phyloP scores from a whole-genome alignment of 2,888 invertebrate genomes.

The Fragum sueziense region DNA sequence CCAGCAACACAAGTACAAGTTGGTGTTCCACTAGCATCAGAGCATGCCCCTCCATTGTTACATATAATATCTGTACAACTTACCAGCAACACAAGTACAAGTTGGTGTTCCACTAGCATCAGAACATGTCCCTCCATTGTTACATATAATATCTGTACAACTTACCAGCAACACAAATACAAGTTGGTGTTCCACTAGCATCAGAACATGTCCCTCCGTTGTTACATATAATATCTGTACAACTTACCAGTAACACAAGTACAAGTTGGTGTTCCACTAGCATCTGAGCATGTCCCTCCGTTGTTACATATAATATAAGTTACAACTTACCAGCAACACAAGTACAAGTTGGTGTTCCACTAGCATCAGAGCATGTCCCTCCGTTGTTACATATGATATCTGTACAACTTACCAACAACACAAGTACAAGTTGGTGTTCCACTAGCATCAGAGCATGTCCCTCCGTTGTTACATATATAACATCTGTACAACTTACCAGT shows the following conservation, averaged over 20 bases:
- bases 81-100: slow-evolving; percentile 15
- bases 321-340: slow-evolving; percentile 16
- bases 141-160: neutral
- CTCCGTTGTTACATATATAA: neutral
- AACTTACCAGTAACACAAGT: slow-evolving; percentile 13
- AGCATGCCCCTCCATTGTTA: neutral
- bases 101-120: neutral
- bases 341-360: neutral
- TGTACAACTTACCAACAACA: slow-evolving; percentile 12
- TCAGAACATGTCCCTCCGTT: neutral
- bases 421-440: neutral
- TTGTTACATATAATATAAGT: neutral
- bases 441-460: neutral
- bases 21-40: neutral
- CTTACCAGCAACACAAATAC: slow-evolving; percentile 18
- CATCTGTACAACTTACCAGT: slow-evolving; percentile 17
- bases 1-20: slow-evolving; percentile 13
- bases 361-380: neutral
- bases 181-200: neutral
- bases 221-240: neutral
- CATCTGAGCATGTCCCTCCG: neutral
- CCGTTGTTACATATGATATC: neutral
- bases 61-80: slow-evolving; percentile 3
- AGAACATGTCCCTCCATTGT: neutral
- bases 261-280: neutral